Percentiles rank a stretch among this genome's conserved stretches.
phyloP scores from a whole-genome alignment of 2,113 vertebrate genomes.

The Coptodon bakossiorum region DNA sequence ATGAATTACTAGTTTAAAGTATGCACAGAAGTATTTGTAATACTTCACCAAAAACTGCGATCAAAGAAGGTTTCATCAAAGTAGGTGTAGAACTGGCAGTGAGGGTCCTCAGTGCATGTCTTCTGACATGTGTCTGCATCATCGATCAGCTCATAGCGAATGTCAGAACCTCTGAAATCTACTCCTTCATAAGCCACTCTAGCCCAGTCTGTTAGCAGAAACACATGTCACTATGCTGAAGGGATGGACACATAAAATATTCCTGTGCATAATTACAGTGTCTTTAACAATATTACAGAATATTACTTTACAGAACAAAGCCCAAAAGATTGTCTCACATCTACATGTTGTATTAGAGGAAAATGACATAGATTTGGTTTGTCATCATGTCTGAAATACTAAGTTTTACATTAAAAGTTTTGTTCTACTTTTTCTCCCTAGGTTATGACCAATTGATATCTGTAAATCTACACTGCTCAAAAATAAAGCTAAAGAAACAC shows the following conservation, averaged over 20 bases:
- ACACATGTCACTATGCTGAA: not conserved
- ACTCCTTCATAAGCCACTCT: not conserved
- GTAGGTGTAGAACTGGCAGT: slow-evolving; percentile 64
- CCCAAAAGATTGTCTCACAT: not conserved
- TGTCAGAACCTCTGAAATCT: slow-evolving; percentile 16
- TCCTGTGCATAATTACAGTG: accelerated
- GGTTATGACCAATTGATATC: not conserved
- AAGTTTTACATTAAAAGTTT: too few species aligned
- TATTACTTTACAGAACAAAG: not conserved
- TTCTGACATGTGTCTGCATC: slow-evolving; percentile 15
- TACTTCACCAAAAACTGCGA: not conserved
- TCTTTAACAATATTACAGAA: not conserved
- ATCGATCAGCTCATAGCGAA: slow-evolving; percentile 1
- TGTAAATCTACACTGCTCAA: not conserved
- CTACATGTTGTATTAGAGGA: not conserved
- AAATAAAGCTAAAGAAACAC: not conserved
- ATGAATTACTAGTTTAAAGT: not conserved
- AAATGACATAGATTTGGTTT: not conserved
- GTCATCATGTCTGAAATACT: not conserved
- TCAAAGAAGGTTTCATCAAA: not conserved
- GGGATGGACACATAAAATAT: not conserved
- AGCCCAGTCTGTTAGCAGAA: slow-evolving; percentile 35
- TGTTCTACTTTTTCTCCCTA: not conserved
- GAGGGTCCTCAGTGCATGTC: slow-evolving; percentile 21
- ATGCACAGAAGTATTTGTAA: not conserved